A percentile compares a stretch with the other conserved stretches of the same genome.
phyloP scores from a whole-genome alignment of 2,888 invertebrate species.

The Hypomecis punctinalis region DNA sequence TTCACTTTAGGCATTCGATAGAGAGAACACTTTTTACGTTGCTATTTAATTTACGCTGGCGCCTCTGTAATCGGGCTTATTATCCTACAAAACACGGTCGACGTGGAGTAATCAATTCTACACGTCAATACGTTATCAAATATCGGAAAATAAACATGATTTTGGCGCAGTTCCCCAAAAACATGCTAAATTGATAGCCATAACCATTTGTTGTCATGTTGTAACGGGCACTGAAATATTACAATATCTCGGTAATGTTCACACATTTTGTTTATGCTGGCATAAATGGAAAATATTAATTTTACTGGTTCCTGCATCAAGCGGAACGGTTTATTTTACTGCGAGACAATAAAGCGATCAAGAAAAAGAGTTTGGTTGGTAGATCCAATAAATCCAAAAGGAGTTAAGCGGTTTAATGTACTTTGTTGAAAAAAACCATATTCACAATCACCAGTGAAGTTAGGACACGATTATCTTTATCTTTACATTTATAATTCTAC shows the following conservation, averaged over 20 bases:
- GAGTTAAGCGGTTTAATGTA: too few species aligned
- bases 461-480: too few species aligned
- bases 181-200: conserved; percentile 33
- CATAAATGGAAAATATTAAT: conserved; percentile 16
- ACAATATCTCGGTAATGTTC: conserved; percentile 25
- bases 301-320: conserved; percentile 6
- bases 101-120: conserved; percentile 6
- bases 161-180: conserved; percentile 10
- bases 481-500: too few species aligned
- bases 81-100: background rate
- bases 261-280: conserved; percentile 26
- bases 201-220: conserved; percentile 30
- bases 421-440: too few species aligned
- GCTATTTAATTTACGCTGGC: too few species aligned
- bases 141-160: conserved; percentile 15
- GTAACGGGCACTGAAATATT: conserved; percentile 30
- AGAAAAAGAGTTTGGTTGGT: too few species aligned
- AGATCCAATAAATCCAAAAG: too few species aligned
- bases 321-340: background rate
- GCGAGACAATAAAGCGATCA: too few species aligned
- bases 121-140: conserved; percentile 13
- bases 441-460: too few species aligned
- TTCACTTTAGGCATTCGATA: too few species aligned
- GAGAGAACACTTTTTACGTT: too few species aligned
- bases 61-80: too few species aligned